Conservation (phyloP, 1,140 invertebrate genomes). For the Orussus abietinus region DNA sequence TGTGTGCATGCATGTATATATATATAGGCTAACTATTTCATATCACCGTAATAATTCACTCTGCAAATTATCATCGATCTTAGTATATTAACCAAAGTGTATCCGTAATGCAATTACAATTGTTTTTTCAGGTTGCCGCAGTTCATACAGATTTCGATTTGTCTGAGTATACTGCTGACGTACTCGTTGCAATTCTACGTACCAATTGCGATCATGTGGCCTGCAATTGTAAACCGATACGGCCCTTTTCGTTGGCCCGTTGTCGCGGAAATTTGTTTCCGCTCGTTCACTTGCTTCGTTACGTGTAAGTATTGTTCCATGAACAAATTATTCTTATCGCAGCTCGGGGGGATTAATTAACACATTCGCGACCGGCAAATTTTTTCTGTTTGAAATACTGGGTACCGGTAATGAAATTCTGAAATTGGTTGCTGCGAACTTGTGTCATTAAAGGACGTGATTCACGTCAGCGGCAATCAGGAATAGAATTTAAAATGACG, state of each 20-base stretch:
- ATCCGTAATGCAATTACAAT: conserved; percentile 3
- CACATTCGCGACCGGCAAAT: too few species aligned
- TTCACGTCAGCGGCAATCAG: too few species aligned
- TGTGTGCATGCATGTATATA: too few species aligned
- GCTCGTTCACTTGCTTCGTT: conserved; percentile 62
- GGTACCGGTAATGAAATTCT: too few species aligned
- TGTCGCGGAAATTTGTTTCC: conserved; percentile 60
- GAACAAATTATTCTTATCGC: too few species aligned
- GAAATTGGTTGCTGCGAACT: too few species aligned
- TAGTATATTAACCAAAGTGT: neutral
- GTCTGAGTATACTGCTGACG: conserved; percentile 70
- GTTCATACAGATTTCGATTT: conserved; percentile 65
- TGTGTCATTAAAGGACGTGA: too few species aligned
- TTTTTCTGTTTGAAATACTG: too few species aligned
- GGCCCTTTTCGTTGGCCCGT: conserved; percentile 55
- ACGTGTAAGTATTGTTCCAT: conserved; percentile 65
- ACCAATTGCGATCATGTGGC: conserved; percentile 66
- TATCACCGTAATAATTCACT: too few species aligned
- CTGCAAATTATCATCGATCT: neutral
- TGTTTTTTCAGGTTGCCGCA: conserved; percentile 55
- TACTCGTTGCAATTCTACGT: conserved; percentile 89
- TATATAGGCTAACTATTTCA: too few species aligned
- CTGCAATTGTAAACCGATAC: conserved; percentile 47
- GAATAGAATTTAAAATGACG: too few species aligned
- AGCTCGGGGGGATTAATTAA: too few species aligned